These are phyloP conservation scores for Miniopterus natalensis DNA, from an alignment of 2,113 vertebrate genomes.

Conservation along the genomic window DNA sequence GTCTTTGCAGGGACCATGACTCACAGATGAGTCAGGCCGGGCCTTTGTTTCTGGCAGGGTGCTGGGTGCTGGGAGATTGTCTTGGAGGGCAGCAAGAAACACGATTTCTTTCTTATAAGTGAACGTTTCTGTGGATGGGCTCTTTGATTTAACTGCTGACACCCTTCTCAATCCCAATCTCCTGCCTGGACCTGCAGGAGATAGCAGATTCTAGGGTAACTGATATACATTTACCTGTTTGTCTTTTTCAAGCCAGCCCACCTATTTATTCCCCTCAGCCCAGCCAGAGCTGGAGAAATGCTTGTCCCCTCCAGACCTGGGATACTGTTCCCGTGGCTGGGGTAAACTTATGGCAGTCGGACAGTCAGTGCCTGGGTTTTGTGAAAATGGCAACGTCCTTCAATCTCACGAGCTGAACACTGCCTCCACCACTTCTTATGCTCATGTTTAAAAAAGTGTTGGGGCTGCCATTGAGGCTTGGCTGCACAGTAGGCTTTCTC, in stretches of 20 bases:
- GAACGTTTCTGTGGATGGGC: background rate
- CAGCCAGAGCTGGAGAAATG: background rate
- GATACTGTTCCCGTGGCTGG: fast-evolving
- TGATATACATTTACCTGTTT: background rate
- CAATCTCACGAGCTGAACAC: background rate
- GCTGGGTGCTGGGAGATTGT: background rate
- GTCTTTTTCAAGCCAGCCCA: constrained; percentile 5
- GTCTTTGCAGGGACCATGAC: background rate
- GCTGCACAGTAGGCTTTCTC: background rate
- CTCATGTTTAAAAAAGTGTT: background rate
- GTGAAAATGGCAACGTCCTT: background rate
- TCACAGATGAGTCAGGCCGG: constrained; percentile 36
- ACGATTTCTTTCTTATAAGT: background rate
- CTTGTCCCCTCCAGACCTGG: background rate
- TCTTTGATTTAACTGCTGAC: background rate
- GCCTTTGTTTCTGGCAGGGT: background rate
- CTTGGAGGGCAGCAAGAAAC: constrained; percentile 12
- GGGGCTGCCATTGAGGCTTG: background rate
- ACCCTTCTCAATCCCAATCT: background rate
- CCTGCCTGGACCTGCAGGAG: background rate
- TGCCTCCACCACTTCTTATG: background rate
- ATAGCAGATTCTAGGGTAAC: background rate
- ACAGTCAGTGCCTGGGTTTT: background rate
- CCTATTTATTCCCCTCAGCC: background rate
- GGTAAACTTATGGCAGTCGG: fast-evolving